Conservation (phyloP, 2,888 invertebrate genomes). For the Fragum fragum region DNA sequence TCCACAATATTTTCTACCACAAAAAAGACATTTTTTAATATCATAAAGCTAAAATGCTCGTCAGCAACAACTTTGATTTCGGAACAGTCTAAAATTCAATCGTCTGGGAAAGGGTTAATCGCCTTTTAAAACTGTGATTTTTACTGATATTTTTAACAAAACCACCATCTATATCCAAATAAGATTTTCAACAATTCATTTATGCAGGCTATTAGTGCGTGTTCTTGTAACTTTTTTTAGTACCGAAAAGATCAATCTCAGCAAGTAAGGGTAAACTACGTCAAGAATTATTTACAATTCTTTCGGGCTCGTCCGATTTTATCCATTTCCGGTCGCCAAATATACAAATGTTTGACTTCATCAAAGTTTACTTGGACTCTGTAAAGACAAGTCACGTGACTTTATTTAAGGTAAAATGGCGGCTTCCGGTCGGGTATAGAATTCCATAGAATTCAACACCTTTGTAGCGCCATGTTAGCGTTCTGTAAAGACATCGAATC, state of each 20-base stretch:
- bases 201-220: neutral
- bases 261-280: neutral
- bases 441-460: conserved; percentile 48
- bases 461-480: conserved; percentile 32
- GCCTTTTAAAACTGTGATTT: too few relatives aligned
- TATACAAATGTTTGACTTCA: conserved; percentile 53
- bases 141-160: too few relatives aligned
- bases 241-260: neutral
- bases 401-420: conserved; percentile 51
- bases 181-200: too few relatives aligned
- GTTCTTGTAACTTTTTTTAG: neutral
- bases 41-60: too few relatives aligned
- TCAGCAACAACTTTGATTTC: too few relatives aligned
- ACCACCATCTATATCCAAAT: too few relatives aligned
- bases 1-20: too few relatives aligned
- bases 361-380: conserved; percentile 29
- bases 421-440: conserved; percentile 49
- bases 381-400: conserved; percentile 50
- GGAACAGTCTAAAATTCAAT: too few relatives aligned
- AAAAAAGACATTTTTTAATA: too few relatives aligned
- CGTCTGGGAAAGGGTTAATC: too few relatives aligned
- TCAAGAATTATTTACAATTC: conserved; percentile 50
- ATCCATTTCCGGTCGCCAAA: conserved; percentile 47
- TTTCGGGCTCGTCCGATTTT: conserved; percentile 47
- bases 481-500: conserved; percentile 29